These are phyloP conservation scores for Campaea margaritaria DNA, from an alignment of 2,888 invertebrate species.

Conservation along the genomic window DNA sequence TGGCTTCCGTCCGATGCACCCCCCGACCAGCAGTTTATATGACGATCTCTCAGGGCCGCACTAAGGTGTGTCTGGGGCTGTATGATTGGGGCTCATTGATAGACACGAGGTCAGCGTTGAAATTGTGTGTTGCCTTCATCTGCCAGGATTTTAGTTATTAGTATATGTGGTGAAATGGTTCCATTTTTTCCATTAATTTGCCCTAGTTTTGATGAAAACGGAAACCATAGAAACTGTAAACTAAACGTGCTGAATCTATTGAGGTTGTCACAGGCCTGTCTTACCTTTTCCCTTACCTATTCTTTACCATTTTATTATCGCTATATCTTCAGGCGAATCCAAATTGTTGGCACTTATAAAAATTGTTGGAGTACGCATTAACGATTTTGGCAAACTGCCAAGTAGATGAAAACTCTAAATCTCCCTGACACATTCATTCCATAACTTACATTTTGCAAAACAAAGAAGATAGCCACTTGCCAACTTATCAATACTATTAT, in stretches of 20 bases:
- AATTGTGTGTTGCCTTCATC: no score
- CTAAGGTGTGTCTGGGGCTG: slow-evolving; percentile 2
- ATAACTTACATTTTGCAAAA: slow-evolving; percentile 10
- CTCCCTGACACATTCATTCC: slow-evolving; percentile 18
- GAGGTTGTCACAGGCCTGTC: no score
- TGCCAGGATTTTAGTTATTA: no score
- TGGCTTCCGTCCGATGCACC: slow-evolving; percentile 51
- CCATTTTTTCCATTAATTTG: no score
- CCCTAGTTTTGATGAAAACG: no score
- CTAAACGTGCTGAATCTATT: no score
- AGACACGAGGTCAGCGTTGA: no score
- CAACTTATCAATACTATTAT: background rate
- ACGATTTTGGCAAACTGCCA: slow-evolving; percentile 12
- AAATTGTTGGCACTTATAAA: background rate
- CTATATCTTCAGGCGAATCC: no score
- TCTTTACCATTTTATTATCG: no score
- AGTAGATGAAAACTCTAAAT: slow-evolving; percentile 13
- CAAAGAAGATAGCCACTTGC: slow-evolving; percentile 16
- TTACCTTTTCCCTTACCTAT: no score
- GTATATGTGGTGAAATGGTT: no score
- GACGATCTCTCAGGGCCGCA: slow-evolving; percentile 33
- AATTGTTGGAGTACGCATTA: slow-evolving; percentile 5
- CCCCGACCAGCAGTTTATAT: slow-evolving; percentile 35
- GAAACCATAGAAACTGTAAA: no score
- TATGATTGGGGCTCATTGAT: background rate